Conservation (phyloP, 2,113 vertebrate species). For the Aramus guarauna region DNA sequence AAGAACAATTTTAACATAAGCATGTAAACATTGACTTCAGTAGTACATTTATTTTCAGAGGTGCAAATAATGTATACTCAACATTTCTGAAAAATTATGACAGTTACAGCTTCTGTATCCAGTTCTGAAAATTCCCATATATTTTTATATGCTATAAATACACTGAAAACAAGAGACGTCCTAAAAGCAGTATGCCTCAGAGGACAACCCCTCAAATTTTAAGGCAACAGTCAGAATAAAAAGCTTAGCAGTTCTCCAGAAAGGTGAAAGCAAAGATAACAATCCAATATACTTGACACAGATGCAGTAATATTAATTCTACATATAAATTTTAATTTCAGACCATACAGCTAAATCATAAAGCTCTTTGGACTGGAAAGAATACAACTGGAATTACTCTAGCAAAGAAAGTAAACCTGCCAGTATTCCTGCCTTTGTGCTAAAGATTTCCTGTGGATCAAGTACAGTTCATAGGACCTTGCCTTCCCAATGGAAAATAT, state of each 20-base stretch:
- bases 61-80: not conserved
- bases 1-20: not conserved
- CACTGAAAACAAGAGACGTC: not conserved
- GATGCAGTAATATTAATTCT: not conserved
- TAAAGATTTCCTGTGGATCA: not conserved
- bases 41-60: not conserved
- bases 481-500: not conserved
- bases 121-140: not conserved
- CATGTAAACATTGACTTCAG: not conserved
- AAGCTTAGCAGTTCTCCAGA: not conserved
- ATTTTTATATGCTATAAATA: not conserved
- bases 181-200: not conserved
- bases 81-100: not conserved
- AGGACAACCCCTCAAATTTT: not conserved
- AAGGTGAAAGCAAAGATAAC: not conserved
- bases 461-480: not conserved
- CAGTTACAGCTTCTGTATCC: not conserved
- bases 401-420: not conserved
- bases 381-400: not conserved
- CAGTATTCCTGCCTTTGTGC: not conserved
- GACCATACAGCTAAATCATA: not conserved
- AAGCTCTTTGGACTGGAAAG: not conserved
- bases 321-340: not conserved
- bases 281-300: not conserved
- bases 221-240: not conserved